Conservation (phyloP, 2,113 vertebrate genomes). For the Tupaia tana region DNA sequence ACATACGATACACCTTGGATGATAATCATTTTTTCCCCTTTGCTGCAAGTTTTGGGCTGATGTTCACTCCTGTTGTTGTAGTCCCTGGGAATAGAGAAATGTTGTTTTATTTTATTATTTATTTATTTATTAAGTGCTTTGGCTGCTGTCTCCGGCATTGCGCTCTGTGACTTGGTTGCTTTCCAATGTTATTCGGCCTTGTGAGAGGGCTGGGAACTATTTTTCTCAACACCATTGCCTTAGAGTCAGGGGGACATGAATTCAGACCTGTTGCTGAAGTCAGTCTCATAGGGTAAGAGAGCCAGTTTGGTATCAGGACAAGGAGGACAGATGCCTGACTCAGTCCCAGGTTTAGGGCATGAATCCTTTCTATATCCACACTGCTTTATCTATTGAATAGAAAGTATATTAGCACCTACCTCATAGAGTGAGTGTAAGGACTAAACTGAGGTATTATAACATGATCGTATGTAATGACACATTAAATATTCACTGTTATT, state of each 20-base stretch:
- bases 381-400: background rate
- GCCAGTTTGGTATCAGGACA: background rate
- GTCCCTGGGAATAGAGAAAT: background rate
- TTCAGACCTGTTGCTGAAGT: conserved; percentile 49
- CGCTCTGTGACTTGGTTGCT: conserved; percentile 34
- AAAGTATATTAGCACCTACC: background rate
- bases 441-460: background rate
- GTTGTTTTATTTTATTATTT: background rate
- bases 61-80: background rate
- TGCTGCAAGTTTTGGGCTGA: background rate
- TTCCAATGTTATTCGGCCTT: background rate
- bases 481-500: conserved; percentile 1
- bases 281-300: background rate
- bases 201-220: background rate
- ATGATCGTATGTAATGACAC: background rate
- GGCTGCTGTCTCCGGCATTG: background rate
- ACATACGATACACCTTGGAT: conserved; percentile 10
- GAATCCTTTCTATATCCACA: background rate
- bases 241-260: background rate
- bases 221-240: conserved; percentile 42
- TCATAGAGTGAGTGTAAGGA: background rate
- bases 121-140: conserved; percentile 6
- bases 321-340: background rate
- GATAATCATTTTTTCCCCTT: background rate
- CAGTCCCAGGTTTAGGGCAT: background rate